Evolutionary conservation across 2,888 invertebrate genomes (phyloP).

Genomic region (Xylophagus ater): DNA sequence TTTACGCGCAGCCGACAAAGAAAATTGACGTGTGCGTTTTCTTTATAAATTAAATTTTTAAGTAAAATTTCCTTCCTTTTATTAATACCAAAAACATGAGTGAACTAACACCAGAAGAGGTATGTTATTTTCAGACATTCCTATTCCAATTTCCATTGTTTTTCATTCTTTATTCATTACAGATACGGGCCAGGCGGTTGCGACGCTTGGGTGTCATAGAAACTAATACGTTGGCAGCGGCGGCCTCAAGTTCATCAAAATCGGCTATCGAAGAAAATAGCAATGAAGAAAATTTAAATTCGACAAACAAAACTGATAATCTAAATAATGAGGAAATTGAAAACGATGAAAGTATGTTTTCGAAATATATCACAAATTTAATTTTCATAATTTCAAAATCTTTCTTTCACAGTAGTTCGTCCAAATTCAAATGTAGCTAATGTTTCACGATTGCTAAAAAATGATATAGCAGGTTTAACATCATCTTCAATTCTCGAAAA

Average conservation of each 20-base stretch:
- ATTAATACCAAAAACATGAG: slow-evolving; percentile 46
- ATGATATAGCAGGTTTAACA: too few relatives aligned
- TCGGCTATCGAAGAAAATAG: background rate
- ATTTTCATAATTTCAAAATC: too few relatives aligned
- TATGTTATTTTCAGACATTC: slow-evolving; percentile 40
- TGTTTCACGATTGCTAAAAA: slow-evolving; percentile 31
- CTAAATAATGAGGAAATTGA: too few relatives aligned
- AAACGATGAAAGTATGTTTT: too few relatives aligned
- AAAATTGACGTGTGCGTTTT: background rate
- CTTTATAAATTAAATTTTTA: too few relatives aligned
- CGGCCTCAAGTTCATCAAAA: background rate
- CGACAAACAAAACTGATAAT: too few relatives aligned
- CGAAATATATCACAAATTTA: too few relatives aligned
- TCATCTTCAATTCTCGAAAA: too few relatives aligned
- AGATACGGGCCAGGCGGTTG: slow-evolving; percentile 18
- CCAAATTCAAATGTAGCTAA: slow-evolving; percentile 26
- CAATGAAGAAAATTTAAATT: background rate
- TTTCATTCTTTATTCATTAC: slow-evolving; percentile 6
- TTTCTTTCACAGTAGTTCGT: slow-evolving; percentile 18
- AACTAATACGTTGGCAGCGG: background rate
- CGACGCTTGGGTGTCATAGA: slow-evolving; percentile 14
- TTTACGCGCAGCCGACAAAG: slow-evolving; percentile 10
- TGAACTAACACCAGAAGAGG: slow-evolving; percentile 83
- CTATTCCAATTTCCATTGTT: background rate
- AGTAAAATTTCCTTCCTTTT: too few relatives aligned